Evolutionary conservation across 2,797 vertebrate genomes (phyloP).

Genomic region (Melopsittacus undulatus): DNA sequence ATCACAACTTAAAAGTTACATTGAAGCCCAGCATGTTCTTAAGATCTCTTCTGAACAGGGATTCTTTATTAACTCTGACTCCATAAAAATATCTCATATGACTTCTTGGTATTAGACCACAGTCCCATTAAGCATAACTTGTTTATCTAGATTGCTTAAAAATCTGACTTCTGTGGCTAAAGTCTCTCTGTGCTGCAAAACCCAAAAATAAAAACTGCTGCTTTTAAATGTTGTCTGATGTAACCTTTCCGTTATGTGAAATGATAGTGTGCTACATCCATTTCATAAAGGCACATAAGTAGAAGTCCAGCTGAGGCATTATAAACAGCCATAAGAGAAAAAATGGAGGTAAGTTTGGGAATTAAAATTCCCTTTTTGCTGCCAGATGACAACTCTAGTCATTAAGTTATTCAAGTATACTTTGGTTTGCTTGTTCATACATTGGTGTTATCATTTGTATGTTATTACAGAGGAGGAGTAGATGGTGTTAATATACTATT

Average conservation of each 20-base stretch:
- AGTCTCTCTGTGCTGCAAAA: neutral
- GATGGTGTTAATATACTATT: neutral
- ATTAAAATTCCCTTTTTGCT: neutral
- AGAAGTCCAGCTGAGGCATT: neutral
- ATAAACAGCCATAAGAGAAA: neutral
- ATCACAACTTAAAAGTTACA: neutral
- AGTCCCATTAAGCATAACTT: neutral
- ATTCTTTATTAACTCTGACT: neutral
- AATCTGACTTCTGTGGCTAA: neutral
- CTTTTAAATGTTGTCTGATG: neutral
- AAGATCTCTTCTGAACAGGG: neutral
- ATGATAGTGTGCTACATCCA: accelerated
- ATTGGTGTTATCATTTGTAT: neutral
- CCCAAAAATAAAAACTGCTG: neutral
- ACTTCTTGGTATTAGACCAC: neutral
- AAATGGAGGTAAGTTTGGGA: neutral
- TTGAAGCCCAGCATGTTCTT: neutral
- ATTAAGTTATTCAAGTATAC: neutral
- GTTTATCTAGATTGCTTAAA: neutral
- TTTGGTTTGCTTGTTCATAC: neutral
- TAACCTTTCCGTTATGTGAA: neutral
- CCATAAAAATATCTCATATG: neutral
- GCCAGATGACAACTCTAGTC: neutral
- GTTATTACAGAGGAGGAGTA: neutral
- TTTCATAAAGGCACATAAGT: neutral